These are phyloP conservation scores for Drosophila greeni DNA, from an alignment of 2,888 invertebrate species.

Conservation along the genomic window DNA sequence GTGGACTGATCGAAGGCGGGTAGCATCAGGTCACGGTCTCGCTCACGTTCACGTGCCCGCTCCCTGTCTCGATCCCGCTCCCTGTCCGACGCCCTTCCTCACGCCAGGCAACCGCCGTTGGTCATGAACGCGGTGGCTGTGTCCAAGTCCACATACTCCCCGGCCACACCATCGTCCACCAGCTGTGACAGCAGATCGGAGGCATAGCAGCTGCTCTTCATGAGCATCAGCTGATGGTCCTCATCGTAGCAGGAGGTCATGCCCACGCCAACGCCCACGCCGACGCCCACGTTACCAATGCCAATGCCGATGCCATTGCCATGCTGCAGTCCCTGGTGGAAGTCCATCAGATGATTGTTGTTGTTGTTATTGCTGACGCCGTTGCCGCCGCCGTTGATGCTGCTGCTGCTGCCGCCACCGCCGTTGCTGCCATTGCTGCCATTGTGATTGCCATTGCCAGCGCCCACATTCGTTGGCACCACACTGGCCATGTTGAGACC, in stretches of 20 bases:
- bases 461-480: slow-evolving; percentile 45
- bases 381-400: slow-evolving; percentile 40
- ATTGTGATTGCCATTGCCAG: slow-evolving; percentile 1
- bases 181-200: slow-evolving; percentile 76
- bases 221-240: slow-evolving; percentile 64
- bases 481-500: slow-evolving; percentile 55
- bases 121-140: slow-evolving; percentile 77
- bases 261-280: slow-evolving; percentile 55
- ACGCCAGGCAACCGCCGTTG: slow-evolving; percentile 78
- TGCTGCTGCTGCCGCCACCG: slow-evolving; percentile 23
- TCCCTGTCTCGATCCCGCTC: slow-evolving; percentile 29
- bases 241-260: slow-evolving; percentile 73
- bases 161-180: slow-evolving; percentile 74
- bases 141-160: slow-evolving; percentile 78
- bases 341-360: slow-evolving; percentile 66
- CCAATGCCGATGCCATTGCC: slow-evolving; percentile 28
- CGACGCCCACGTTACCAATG: slow-evolving; percentile 27
- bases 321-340: slow-evolving; percentile 52
- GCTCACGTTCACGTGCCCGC: slow-evolving; percentile 22
- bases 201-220: slow-evolving; percentile 75
- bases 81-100: slow-evolving; percentile 63
- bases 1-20: slow-evolving; percentile 46
- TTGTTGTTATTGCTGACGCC: slow-evolving; percentile 51
- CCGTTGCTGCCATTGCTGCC: background rate
- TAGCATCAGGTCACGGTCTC: slow-evolving; percentile 56